Percentiles rank a stretch among this genome's conserved stretches.
Evolutionary conservation across 2,888 invertebrate genomes (phyloP).

Genomic region (Bimastos eiseni): DNA sequence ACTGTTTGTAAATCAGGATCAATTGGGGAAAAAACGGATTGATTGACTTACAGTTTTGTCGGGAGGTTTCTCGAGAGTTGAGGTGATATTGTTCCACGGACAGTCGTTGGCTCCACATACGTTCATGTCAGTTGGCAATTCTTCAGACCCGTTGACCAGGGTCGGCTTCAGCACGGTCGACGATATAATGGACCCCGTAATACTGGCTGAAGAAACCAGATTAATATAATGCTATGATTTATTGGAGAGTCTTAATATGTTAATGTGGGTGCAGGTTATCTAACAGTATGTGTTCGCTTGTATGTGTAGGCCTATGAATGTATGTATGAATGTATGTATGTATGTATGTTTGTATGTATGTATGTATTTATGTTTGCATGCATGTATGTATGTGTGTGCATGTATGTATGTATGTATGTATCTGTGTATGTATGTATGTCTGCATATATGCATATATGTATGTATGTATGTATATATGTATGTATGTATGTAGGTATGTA

Average conservation of each 20-base stretch:
- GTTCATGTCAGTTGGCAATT: slow-evolving; percentile 19
- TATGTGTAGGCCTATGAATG: no score
- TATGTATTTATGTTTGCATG: neutral
- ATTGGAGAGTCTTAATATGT: neutral
- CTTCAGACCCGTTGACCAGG: slow-evolving; percentile 20
- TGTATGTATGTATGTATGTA: neutral
- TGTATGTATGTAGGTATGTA: neutral
- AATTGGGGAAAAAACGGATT: no score
- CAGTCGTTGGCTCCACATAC: slow-evolving; percentile 62
- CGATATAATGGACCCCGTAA: slow-evolving; percentile 50
- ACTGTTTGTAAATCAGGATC: no score
- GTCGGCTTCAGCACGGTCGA: slow-evolving; percentile 39
- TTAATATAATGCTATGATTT: no score
- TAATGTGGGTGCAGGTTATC: no score
- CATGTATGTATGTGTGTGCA: neutral
- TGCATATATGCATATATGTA: neutral
- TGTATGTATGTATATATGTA: neutral
- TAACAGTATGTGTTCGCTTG: neutral
- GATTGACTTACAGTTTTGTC: slow-evolving; percentile 3
- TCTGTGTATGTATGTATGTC: neutral
- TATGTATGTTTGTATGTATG: neutral
- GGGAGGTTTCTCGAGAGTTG: slow-evolving; percentile 47
- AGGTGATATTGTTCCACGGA: slow-evolving; percentile 57
- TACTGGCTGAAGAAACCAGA: slow-evolving; percentile 39
- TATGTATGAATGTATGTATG: neutral